Conservation (phyloP, 2,888 invertebrate genomes). For the Lysandra coridon region DNA sequence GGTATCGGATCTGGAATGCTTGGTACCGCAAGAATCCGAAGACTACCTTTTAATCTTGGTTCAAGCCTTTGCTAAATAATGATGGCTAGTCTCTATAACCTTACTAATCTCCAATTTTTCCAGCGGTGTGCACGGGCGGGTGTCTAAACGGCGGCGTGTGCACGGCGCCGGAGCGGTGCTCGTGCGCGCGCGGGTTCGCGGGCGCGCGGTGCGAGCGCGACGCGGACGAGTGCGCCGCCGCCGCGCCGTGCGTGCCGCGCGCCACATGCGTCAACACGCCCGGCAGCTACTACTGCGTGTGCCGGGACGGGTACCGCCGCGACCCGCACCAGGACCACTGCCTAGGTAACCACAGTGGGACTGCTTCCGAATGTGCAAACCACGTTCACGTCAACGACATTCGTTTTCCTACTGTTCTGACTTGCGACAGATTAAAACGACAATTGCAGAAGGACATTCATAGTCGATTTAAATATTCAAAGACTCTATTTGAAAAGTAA, state of each 20-base stretch:
- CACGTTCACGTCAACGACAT: too few species aligned
- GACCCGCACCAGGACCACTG: slow-evolving; percentile 82
- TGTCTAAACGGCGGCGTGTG: slow-evolving; percentile 93
- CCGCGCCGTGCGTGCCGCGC: slow-evolving; percentile 86
- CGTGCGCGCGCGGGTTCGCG: slow-evolving; percentile 89
- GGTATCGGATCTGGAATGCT: too few species aligned
- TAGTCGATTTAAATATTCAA: too few species aligned
- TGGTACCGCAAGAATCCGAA: too few species aligned
- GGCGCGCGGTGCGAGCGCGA: slow-evolving; percentile 92
- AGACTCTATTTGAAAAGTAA: too few species aligned
- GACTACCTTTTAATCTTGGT: too few species aligned
- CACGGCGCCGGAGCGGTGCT: slow-evolving; percentile 87
- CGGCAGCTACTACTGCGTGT: slow-evolving; percentile 94
- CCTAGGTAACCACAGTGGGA: slow-evolving; percentile 70
- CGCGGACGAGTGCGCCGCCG: slow-evolving; percentile 90
- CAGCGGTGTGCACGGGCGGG: slow-evolving; percentile 89
- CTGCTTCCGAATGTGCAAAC: slow-evolving; percentile 50
- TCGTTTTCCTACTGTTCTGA: too few species aligned
- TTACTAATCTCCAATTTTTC: neutral
- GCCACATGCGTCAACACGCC: slow-evolving; percentile 93
- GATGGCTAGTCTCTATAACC: too few species aligned
- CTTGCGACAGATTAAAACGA: too few species aligned
- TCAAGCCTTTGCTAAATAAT: too few species aligned
- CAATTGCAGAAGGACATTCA: too few species aligned
- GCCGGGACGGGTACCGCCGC: slow-evolving; percentile 86